Conservation (phyloP, 2,797 vertebrate genomes). For the Chelon auratus region DNA sequence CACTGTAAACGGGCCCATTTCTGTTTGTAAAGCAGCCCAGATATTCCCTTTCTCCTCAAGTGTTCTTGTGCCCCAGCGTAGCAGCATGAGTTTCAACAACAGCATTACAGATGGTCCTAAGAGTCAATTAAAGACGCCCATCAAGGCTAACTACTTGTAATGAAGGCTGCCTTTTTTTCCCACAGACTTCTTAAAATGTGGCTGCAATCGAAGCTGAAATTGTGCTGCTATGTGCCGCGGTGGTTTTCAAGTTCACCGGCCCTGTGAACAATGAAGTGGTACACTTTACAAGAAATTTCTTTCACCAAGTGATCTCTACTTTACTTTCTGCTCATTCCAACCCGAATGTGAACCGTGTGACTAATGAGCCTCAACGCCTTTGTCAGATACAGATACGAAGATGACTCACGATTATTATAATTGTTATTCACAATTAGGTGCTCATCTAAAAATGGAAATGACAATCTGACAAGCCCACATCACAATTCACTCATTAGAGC, state of each 20-base stretch:
- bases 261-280: constrained; percentile 48
- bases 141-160: constrained; percentile 55
- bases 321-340: constrained; percentile 23
- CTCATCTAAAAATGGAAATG: not conserved
- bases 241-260: constrained; percentile 30
- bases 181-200: constrained; percentile 20
- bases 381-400: constrained; percentile 20
- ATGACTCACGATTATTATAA: not conserved
- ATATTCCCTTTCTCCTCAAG: constrained; percentile 50
- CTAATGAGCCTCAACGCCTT: constrained; percentile 21
- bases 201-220: constrained; percentile 48
- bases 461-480: not conserved
- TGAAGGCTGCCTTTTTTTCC: constrained; percentile 22
- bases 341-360: constrained; percentile 25
- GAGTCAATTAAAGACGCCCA: constrained; percentile 45
- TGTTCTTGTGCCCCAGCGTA: constrained; percentile 37
- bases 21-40: constrained; percentile 49
- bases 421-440: no score
- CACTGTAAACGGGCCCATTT: constrained; percentile 45
- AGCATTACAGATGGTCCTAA: constrained; percentile 30
- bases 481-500: not conserved
- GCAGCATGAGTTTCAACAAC: constrained; percentile 31
- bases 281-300: constrained; percentile 16
- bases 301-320: constrained; percentile 13
- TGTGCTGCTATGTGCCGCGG: constrained; percentile 33